A percentile compares a stretch with the other conserved stretches of the same genome.
phyloP scores from a whole-genome alignment of 2,797 vertebrate species.

The Thaleichthys pacificus region DNA sequence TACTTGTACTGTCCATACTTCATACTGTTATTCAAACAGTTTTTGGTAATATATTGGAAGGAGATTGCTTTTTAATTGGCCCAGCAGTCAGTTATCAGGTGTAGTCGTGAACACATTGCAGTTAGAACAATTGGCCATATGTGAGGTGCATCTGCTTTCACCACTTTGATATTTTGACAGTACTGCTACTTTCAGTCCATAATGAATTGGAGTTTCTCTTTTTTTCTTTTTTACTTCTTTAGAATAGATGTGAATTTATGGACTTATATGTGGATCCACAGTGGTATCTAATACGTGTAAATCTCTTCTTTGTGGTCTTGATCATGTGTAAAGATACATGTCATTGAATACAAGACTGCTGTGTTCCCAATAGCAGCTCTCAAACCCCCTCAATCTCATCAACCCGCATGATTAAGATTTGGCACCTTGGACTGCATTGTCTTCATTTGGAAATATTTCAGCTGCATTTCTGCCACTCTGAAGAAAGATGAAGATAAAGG shows the following conservation, averaged over 20 bases:
- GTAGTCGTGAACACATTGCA: slow-evolving; percentile 30
- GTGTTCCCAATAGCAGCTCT: slow-evolving; percentile 60
- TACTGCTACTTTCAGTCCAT: slow-evolving; percentile 9
- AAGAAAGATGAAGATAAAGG: slow-evolving; percentile 75
- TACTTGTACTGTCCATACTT: too few relatives aligned
- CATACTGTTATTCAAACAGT: neutral
- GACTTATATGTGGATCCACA: slow-evolving; percentile 33
- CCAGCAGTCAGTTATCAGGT: slow-evolving; percentile 31
- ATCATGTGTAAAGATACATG: slow-evolving; percentile 47
- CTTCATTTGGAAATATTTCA: slow-evolving; percentile 98
- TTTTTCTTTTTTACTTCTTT: slow-evolving; percentile 23
- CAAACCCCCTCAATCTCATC: slow-evolving; percentile 68
- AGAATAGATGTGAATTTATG: slow-evolving; percentile 40
- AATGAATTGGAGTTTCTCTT: slow-evolving; percentile 16
- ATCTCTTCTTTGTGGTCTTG: slow-evolving; percentile 41
- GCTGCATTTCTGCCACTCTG: slow-evolving; percentile 88
- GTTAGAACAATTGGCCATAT: slow-evolving; percentile 54
- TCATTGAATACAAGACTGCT: slow-evolving; percentile 51
- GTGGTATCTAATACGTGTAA: slow-evolving; percentile 32
- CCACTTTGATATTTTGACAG: slow-evolving; percentile 11
- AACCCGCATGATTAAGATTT: slow-evolving; percentile 71
- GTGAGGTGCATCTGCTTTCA: slow-evolving; percentile 50
- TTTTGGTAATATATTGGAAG: neutral
- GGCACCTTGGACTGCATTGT: slow-evolving; percentile 79
- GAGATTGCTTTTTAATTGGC: slow-evolving; percentile 24